These are phyloP conservation scores for Mythimna loreyi DNA, from an alignment of 2,888 invertebrate genomes.

Conservation along the genomic window DNA sequence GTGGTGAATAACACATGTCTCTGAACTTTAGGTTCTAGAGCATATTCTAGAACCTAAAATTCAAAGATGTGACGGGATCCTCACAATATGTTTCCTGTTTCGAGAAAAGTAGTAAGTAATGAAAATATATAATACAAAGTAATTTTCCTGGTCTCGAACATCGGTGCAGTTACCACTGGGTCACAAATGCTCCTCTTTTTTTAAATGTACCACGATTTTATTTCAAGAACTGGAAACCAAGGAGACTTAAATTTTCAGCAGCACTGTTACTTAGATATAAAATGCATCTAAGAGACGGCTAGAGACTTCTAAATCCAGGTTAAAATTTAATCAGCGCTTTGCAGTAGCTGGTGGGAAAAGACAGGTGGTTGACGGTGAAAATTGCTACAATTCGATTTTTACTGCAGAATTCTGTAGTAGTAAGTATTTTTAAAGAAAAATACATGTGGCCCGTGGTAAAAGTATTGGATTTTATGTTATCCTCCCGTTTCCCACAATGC, in stretches of 20 bases:
- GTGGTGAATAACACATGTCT: too few species aligned
- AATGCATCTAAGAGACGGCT: slow-evolving; percentile 45
- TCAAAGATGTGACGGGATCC: too few species aligned
- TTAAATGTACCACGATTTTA: slow-evolving; percentile 9
- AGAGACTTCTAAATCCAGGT: slow-evolving; percentile 38
- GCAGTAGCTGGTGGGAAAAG: slow-evolving; percentile 31
- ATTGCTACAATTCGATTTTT: slow-evolving; percentile 29
- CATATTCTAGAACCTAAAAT: too few species aligned
- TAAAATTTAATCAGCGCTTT: slow-evolving; percentile 56
- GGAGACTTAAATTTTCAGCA: slow-evolving; percentile 42
- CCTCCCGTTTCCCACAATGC: background rate
- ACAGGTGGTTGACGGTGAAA: slow-evolving; percentile 27
- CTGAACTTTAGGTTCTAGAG: too few species aligned
- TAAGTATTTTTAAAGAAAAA: slow-evolving; percentile 23
- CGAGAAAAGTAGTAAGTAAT: too few species aligned
- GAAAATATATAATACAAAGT: too few species aligned
- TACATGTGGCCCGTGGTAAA: background rate
- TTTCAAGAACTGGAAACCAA: slow-evolving; percentile 27
- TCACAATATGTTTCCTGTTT: too few species aligned
- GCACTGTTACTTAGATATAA: slow-evolving; percentile 35
- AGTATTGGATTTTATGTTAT: slow-evolving; percentile 13
- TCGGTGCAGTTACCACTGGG: too few species aligned
- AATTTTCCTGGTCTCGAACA: too few species aligned
- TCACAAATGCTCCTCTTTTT: too few species aligned
- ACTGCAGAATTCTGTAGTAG: slow-evolving; percentile 5